Conservation (phyloP, 1,140 invertebrate genomes). For the Drosophila kepulauana region DNA sequence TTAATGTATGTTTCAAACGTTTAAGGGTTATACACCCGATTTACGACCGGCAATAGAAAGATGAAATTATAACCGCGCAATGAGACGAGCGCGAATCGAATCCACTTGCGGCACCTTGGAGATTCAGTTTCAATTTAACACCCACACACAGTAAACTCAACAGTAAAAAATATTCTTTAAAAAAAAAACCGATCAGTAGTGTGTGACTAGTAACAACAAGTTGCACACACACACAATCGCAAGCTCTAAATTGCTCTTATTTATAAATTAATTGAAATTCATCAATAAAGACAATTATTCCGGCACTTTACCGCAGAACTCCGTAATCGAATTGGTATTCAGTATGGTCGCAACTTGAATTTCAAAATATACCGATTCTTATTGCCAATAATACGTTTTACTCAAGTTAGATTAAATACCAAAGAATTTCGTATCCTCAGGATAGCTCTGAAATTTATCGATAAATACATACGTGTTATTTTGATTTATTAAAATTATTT, state of each 20-base stretch:
- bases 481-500: too few species aligned
- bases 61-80: slow-evolving; percentile 31
- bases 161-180: slow-evolving; percentile 2
- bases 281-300: slow-evolving; percentile 31
- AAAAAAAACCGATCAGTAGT: slow-evolving; percentile 4
- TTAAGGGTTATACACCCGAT: neutral
- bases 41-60: slow-evolving; percentile 1
- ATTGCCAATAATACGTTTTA: neutral
- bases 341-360: neutral
- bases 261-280: slow-evolving; percentile 23
- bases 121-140: slow-evolving; percentile 19
- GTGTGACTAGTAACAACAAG: neutral
- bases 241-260: slow-evolving; percentile 26
- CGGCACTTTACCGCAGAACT: slow-evolving; percentile 52
- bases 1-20: neutral
- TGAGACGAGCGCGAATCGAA: neutral
- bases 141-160: slow-evolving; percentile 20
- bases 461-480: neutral
- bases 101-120: neutral
- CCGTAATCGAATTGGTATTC: slow-evolving; percentile 45
- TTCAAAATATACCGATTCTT: neutral
- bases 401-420: neutral
- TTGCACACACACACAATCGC: slow-evolving; percentile 5
- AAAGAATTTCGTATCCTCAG: neutral
- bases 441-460: neutral